Conservation (phyloP, 2,888 invertebrate genomes). For the Maniola hyperantus region DNA sequence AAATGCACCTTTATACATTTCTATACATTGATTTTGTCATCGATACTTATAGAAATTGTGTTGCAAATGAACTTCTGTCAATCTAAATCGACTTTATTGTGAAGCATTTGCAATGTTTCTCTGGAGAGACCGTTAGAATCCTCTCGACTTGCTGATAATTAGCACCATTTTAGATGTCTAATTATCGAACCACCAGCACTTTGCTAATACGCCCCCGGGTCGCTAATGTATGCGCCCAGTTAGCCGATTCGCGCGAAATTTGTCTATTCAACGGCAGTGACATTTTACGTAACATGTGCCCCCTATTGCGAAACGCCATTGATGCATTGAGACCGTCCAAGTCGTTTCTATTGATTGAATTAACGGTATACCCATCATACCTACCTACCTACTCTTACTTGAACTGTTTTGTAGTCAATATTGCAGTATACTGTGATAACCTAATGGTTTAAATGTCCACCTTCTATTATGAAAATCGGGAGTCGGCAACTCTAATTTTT, state of each 20-base stretch:
- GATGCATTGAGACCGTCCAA: conserved; percentile 46
- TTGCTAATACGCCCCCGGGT: conserved; percentile 42
- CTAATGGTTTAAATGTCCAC: too few species aligned
- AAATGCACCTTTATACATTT: too few species aligned
- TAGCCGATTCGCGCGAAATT: conserved; percentile 53
- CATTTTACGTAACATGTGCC: conserved; percentile 43
- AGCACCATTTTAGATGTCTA: conserved; percentile 28
- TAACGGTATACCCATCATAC: too few species aligned
- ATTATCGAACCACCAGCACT: conserved; percentile 36
- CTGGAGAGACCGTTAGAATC: background rate
- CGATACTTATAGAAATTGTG: background rate
- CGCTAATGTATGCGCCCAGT: conserved; percentile 55
- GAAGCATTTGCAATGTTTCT: background rate
- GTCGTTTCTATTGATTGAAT: conserved; percentile 6
- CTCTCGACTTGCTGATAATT: conserved; percentile 8
- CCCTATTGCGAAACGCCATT: conserved; percentile 18
- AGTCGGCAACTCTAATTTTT: too few species aligned
- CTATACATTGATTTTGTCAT: too few species aligned
- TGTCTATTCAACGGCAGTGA: conserved; percentile 56
- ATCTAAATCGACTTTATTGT: background rate
- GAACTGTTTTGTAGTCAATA: conserved; percentile 10
- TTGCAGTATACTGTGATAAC: too few species aligned
- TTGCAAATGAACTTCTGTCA: background rate
- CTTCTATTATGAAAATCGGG: too few species aligned
- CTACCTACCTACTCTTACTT: background rate